A percentile compares a stretch with the other conserved stretches of the same genome.
Evolutionary conservation across 2,113 vertebrate genomes (phyloP).

Genomic region (Prietella phreatophila): DNA sequence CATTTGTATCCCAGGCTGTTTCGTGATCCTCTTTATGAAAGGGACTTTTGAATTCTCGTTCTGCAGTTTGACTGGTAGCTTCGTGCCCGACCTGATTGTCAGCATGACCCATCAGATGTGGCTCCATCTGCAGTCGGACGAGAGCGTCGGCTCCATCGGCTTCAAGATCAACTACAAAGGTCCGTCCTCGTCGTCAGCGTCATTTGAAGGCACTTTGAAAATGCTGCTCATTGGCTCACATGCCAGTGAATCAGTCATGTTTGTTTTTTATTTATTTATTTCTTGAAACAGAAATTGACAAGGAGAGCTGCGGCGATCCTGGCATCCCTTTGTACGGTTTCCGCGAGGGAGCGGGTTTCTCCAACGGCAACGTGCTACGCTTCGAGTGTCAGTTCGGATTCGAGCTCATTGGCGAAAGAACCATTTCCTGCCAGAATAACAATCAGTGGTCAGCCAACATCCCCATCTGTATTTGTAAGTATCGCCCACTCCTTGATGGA

Average conservation of each 20-base stretch:
- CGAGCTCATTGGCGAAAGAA: constrained; percentile 95
- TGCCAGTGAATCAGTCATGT: background rate
- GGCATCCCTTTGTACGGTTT: constrained; percentile 93
- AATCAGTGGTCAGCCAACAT: constrained; percentile 99
- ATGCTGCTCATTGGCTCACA: background rate
- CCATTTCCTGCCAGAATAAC: constrained; percentile 96
- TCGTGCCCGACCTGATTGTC: constrained; percentile 95
- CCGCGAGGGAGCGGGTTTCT: constrained; percentile 92
- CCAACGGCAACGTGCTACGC: constrained; percentile 89
- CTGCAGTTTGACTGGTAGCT: constrained; percentile 90
- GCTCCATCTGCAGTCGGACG: constrained; percentile 96
- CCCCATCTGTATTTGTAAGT: constrained; percentile 99
- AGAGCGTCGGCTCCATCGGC: constrained; percentile 96
- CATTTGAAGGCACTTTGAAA: background rate
- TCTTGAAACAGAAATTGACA: constrained; percentile 87
- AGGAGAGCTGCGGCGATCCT: constrained; percentile 96
- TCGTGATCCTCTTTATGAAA: background rate
- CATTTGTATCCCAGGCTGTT: background rate
- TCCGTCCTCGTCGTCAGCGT: constrained; percentile 55
- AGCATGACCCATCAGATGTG: constrained; percentile 98
- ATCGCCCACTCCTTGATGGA: constrained; percentile 3
- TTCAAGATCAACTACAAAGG: constrained; percentile 99
- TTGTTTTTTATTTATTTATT: background rate
- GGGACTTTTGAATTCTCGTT: constrained; percentile 6
- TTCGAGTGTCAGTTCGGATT: constrained; percentile 98